These are phyloP conservation scores for Erythrocercus mccallii DNA, from an alignment of 2,113 vertebrate species.

Conservation along the genomic window DNA sequence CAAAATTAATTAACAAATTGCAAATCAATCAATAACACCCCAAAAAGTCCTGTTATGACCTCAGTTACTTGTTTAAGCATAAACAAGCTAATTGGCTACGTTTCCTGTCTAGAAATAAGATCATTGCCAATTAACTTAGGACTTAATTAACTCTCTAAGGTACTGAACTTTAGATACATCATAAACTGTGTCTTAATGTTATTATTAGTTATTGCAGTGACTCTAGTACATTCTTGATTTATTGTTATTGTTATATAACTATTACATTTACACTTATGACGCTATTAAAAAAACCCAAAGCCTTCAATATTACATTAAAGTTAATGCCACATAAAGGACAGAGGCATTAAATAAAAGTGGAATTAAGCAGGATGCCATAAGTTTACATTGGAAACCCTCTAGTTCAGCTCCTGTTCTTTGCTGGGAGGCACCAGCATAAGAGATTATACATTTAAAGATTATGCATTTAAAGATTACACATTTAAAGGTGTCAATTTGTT, in stretches of 20 bases:
- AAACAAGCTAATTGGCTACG: conserved; percentile 67
- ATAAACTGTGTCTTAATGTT: conserved; percentile 40
- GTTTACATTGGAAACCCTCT: conserved; percentile 17
- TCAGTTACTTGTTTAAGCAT: conserved; percentile 64
- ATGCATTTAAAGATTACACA: not conserved
- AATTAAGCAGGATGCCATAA: not conserved
- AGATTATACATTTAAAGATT: not conserved
- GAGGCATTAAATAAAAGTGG: conserved; percentile 36
- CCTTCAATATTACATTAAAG: conserved; percentile 56
- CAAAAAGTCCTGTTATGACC: conserved; percentile 64
- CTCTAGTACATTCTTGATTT: conserved; percentile 37
- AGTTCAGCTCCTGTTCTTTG: not conserved
- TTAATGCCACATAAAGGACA: conserved; percentile 37
- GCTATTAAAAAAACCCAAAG: conserved; percentile 27
- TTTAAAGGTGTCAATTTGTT: not conserved
- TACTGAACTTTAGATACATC: conserved; percentile 68
- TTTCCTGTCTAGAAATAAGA: conserved; percentile 70
- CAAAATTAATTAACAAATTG: conserved; percentile 72
- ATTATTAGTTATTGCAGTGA: conserved; percentile 54
- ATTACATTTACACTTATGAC: conserved; percentile 53
- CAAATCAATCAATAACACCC: conserved; percentile 64
- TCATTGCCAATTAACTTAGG: conserved; percentile 73
- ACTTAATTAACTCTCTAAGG: conserved; percentile 75
- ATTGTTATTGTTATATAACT: conserved; percentile 48
- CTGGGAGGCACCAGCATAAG: not conserved